phyloP scores from a whole-genome alignment of 2,797 vertebrate species.

The Cynodonichthys magdalenae region DNA sequence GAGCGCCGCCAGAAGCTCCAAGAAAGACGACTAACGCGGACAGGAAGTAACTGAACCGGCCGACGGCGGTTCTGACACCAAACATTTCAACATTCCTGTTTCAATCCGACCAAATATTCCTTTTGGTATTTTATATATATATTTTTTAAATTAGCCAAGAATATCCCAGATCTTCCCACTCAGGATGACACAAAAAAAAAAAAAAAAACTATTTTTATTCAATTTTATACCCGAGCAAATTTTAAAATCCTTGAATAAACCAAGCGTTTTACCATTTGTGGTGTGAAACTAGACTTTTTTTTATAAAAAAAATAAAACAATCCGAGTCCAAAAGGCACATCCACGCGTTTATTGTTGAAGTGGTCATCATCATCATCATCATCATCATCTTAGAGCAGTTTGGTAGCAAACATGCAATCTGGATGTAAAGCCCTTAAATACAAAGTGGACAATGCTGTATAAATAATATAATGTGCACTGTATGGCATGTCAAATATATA shows the following conservation, averaged over 20 bases:
- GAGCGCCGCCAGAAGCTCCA: conserved; percentile 60
- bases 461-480: conserved; percentile 87
- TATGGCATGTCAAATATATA: conserved; percentile 88
- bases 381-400: conserved; percentile 72
- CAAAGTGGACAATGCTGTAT: conserved; percentile 88
- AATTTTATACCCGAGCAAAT: conserved; percentile 25
- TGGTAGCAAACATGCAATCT: conserved; percentile 90
- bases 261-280: conserved; percentile 18
- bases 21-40: conserved; percentile 79
- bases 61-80: conserved; percentile 15
- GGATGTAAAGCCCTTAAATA: conserved; percentile 88
- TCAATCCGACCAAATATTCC: conserved; percentile 1
- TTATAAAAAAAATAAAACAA: not conserved
- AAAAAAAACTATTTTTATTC: conserved; percentile 38
- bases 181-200: conserved; percentile 37
- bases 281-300: not conserved
- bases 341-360: conserved; percentile 88
- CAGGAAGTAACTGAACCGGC: not conserved
- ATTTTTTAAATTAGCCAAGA: not conserved
- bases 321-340: conserved; percentile 74
- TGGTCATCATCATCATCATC: conserved; percentile 71
- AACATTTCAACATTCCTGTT: conserved; percentile 41
- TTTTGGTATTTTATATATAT: not conserved
- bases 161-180: conserved; percentile 20
- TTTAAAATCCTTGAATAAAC: conserved; percentile 55